Evolutionary conservation across 2,113 vertebrate genomes (phyloP), one percentile per base, ranked within the genome.

Genomic region (Centropus unirufus): DNA sequence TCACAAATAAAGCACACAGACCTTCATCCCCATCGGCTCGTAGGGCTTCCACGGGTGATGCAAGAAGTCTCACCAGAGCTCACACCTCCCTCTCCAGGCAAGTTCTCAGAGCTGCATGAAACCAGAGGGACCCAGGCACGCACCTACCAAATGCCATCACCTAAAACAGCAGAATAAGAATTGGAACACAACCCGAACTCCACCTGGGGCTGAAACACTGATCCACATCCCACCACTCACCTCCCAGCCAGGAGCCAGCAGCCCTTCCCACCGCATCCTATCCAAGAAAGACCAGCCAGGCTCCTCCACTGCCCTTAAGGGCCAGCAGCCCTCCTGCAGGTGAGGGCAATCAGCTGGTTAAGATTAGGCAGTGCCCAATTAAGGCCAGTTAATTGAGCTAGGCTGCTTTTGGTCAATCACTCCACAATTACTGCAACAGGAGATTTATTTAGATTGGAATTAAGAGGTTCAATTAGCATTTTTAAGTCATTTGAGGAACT

Each of bases 81-180:
- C 8, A 16, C 20, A 3, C 8, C 13, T 19, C 36, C 20, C 20
- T 4, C 24, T 9, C 20, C 36, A 20, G 22, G 1, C 32, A 2
- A 17, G 11, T 12, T 32, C 55, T 11, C 57, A 24, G 11, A 36
- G 4, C 1, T 30, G 0, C 0, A 0, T 7, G 7, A 24, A 8
- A 36, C 0, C 21, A 36, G 22, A 18, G 6, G 0, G 8, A 27
- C 2, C 4, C 1, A 30, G 23, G 2, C 8, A 0, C 0, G 0
- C 4, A 5, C 5, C n/a, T 3, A 1, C 27, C 12, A 7, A 23
- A n/a, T 9, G 2, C 6, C 7, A 34, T 0, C 34, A 3, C 1
- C 30, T 21, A 1, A 11, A 16, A 27, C 5, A 7, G 2, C 6
- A 16, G 2, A 42, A 6, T 0, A 32, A 5, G 40, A 55, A 29